These are phyloP conservation scores for Argyresthia albistria DNA, from an alignment of 2,888 invertebrate genomes.

Conservation along the genomic window DNA sequence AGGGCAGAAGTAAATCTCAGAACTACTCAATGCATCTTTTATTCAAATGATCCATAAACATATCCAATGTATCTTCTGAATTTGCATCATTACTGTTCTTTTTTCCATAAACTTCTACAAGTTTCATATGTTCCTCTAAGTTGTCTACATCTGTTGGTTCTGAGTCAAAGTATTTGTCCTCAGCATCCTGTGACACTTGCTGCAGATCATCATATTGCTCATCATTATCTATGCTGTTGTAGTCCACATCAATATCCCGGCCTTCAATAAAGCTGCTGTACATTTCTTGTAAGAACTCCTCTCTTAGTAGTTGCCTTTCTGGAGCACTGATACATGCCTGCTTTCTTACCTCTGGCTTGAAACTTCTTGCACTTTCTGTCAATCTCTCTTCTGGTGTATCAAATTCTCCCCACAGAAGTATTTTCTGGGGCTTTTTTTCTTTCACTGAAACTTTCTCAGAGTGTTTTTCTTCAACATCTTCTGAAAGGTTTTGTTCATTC, in stretches of 20 bases:
- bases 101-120: constrained; percentile 42
- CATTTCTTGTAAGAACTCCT: constrained; percentile 90
- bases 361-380: constrained; percentile 9
- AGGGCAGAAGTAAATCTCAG: too few species aligned
- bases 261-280: constrained; percentile 88
- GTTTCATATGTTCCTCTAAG: constrained; percentile 48
- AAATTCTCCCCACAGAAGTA: constrained; percentile 66
- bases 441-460: constrained; percentile 24
- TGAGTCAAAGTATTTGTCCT: constrained; percentile 93
- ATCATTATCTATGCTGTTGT: constrained; percentile 85
- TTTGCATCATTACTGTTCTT: constrained; percentile 22
- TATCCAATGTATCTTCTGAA: constrained; percentile 79
- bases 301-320: constrained; percentile 77
- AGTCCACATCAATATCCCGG: constrained; percentile 87
- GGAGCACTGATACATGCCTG: constrained; percentile 60
- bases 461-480: constrained; percentile 47
- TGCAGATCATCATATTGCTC: constrained; percentile 84
- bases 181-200: constrained; percentile 80
- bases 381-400: constrained; percentile 49
- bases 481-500: constrained; percentile 74
- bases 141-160: constrained; percentile 77
- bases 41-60: constrained; percentile 77
- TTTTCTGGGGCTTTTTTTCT: too few species aligned
- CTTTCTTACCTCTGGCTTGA: constrained; percentile 35
- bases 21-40: constrained; percentile 15